Evolutionary conservation across 2,113 vertebrate genomes (phyloP), one percentile per base, ranked within the genome.

Genomic region (Anthoscopus minutus): DNA sequence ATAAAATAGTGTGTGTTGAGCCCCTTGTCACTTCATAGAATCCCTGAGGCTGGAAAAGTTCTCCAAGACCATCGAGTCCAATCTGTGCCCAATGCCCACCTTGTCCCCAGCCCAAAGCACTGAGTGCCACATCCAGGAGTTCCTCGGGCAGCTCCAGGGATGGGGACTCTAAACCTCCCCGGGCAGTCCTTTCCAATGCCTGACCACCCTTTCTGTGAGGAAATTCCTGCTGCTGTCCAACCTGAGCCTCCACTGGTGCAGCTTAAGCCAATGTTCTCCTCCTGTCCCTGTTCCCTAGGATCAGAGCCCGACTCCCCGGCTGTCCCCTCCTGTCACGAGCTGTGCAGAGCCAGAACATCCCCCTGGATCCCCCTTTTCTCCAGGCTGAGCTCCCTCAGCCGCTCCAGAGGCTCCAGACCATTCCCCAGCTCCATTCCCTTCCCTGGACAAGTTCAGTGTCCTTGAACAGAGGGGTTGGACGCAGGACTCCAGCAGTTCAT

Each of bases 71-170:
- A 47, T 4, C 0, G 0, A 61, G 22, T 30, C 24, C 56, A 8
- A 9, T 1, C 24, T 70, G 47, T n/a, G 47, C 1, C 33, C 1
- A 1, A 24, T 53, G 1, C 38, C 8, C 45, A 33, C 45, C 28
- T 28, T 44, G 54, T 60, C 72, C 2, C 61, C 37, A 66, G 51
- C 53, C 31, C 53, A 7, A 44, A 51, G 62, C 62, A 10, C 45
- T 10, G 38, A 61, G 33, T 45, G 73, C 45, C 47, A 51, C 1
- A 0, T 6, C 38, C 37, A 58, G 35, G 13, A 7, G 0, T 44
- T 22, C 45, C 62, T 6, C 18, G 37, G 62, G 10, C 20, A 48
- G 35, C 16, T 51, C 37, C 72, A 69, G 62, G 33, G 18, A 35
- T 20, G 45, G 23, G 10, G 0, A 33, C 54, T 53, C 27, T 38